Percentiles rank a stretch among this genome's conserved stretches.
These are phyloP conservation scores for Trachelus stipa DNA, from an alignment of 2,888 invertebrate genomes.

Conservation along the genomic window DNA sequence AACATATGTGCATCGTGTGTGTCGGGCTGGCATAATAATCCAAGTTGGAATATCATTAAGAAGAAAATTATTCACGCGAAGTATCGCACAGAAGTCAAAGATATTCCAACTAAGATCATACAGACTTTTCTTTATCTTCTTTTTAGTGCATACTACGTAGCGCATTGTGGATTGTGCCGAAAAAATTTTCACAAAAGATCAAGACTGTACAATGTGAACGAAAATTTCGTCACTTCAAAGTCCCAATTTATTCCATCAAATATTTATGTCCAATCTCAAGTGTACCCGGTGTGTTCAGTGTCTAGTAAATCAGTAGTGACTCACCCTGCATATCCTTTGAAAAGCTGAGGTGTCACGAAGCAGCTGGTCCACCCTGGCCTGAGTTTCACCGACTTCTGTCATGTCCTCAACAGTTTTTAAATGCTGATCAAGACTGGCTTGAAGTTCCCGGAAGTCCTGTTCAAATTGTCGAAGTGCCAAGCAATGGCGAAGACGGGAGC, in stretches of 20 bases:
- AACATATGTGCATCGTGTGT: slow-evolving; percentile 19
- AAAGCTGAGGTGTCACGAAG: slow-evolving; percentile 83
- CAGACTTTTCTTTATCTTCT: neutral
- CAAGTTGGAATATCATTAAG: neutral
- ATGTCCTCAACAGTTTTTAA: slow-evolving; percentile 84
- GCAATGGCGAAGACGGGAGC: slow-evolving; percentile 89
- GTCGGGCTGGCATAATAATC: neutral
- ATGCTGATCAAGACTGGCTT: slow-evolving; percentile 83
- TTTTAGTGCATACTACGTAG: neutral
- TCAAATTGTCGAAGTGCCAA: slow-evolving; percentile 92
- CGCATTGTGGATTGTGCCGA: neutral
- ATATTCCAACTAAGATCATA: neutral
- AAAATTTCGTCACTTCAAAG: neutral
- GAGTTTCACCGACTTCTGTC: slow-evolving; percentile 92
- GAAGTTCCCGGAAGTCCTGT: slow-evolving; percentile 92
- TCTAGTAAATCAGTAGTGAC: slow-evolving; percentile 31
- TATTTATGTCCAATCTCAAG: neutral
- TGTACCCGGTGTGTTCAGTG: neutral
- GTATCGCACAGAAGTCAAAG: neutral
- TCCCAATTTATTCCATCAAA: neutral
- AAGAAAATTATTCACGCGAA: neutral
- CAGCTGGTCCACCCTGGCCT: slow-evolving; percentile 81
- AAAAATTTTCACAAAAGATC: neutral
- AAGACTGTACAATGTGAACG: neutral
- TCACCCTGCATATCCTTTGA: slow-evolving; percentile 78